phyloP scores from a whole-genome alignment of 2,797 vertebrate genomes.

The Microctenopoma lineatum region DNA sequence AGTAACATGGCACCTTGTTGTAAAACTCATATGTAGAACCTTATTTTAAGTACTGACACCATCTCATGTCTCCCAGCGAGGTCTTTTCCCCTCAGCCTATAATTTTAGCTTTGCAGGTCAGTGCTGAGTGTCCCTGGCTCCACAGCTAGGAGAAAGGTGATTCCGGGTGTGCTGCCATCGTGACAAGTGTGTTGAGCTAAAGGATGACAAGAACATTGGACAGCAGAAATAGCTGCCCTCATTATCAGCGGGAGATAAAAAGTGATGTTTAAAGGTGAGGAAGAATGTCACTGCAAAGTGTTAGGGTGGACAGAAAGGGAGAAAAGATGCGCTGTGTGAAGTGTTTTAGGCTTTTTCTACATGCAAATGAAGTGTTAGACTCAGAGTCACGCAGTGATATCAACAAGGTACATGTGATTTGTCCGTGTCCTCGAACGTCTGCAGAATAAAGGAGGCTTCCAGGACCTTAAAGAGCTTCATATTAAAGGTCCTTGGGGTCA shows the following conservation, averaged over 20 bases:
- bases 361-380: conserved; percentile 10
- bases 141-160: conserved; percentile 17
- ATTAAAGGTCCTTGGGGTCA: conserved; percentile 45
- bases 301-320: conserved; percentile 15
- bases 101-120: conserved; percentile 32
- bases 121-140: conserved; percentile 6
- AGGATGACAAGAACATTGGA: conserved; percentile 29
- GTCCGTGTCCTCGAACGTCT: not conserved
- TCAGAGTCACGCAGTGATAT: not conserved
- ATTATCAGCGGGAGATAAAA: conserved; percentile 26
- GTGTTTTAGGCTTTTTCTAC: conserved; percentile 1
- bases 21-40: not conserved
- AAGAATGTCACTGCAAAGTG: conserved; percentile 1
- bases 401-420: not conserved
- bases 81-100: conserved; percentile 7
- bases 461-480: conserved; percentile 25
- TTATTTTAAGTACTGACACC: conserved; percentile 12
- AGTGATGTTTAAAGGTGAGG: conserved; percentile 20
- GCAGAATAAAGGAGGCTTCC: not conserved
- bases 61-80: not conserved
- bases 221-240: conserved; percentile 27
- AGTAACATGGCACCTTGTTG: not conserved
- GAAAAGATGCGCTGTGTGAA: not conserved
- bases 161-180: conserved; percentile 27
- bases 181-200: conserved; percentile 23